Percentiles rank a stretch among this genome's conserved stretches.
These are phyloP conservation scores for Albula goreensis DNA, from an alignment of 2,113 vertebrate species.

Conservation along the genomic window DNA sequence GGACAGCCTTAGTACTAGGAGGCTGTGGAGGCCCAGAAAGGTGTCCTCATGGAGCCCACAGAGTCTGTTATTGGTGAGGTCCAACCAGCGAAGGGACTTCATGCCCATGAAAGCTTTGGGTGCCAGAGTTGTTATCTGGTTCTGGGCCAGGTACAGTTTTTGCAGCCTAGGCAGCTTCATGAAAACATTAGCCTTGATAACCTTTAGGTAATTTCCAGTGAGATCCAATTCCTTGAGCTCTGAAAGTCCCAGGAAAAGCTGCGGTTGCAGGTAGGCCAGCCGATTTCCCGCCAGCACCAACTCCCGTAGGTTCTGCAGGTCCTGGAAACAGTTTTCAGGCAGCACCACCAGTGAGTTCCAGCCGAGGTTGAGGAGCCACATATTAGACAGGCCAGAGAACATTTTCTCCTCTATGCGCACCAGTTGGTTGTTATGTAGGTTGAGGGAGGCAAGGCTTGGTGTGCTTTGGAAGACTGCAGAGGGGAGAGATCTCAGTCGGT, in stretches of 20 bases:
- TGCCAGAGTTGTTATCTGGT: slow-evolving; percentile 79
- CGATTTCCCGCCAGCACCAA: slow-evolving; percentile 87
- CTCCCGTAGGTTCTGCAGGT: slow-evolving; percentile 80
- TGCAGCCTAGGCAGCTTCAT: slow-evolving; percentile 82
- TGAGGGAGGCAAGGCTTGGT: slow-evolving; percentile 81
- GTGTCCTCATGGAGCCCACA: slow-evolving; percentile 82
- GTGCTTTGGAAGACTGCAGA: slow-evolving; percentile 79
- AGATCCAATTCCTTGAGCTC: slow-evolving; percentile 91
- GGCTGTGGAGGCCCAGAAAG: slow-evolving; percentile 81
- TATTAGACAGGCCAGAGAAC: slow-evolving; percentile 81
- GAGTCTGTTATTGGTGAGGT: slow-evolving; percentile 87
- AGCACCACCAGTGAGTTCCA: slow-evolving; percentile 87
- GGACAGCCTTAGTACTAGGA: slow-evolving; percentile 86
- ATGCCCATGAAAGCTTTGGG: slow-evolving; percentile 85
- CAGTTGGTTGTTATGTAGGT: slow-evolving; percentile 85
- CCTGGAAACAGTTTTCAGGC: slow-evolving; percentile 80
- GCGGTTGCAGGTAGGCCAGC: slow-evolving; percentile 86
- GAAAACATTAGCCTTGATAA: slow-evolving; percentile 86
- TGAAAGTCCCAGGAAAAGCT: slow-evolving; percentile 80
- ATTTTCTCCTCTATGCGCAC: slow-evolving; percentile 81
- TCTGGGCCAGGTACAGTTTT: slow-evolving; percentile 89
- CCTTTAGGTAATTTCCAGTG: slow-evolving; percentile 81
- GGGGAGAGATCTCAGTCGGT: slow-evolving; percentile 72
- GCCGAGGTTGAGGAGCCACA: slow-evolving; percentile 91
- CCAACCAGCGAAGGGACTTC: slow-evolving; percentile 90